Base-by-base conservation (phyloP, 2,797 vertebrate genomes). In the Poecilia velifera region DNA sequence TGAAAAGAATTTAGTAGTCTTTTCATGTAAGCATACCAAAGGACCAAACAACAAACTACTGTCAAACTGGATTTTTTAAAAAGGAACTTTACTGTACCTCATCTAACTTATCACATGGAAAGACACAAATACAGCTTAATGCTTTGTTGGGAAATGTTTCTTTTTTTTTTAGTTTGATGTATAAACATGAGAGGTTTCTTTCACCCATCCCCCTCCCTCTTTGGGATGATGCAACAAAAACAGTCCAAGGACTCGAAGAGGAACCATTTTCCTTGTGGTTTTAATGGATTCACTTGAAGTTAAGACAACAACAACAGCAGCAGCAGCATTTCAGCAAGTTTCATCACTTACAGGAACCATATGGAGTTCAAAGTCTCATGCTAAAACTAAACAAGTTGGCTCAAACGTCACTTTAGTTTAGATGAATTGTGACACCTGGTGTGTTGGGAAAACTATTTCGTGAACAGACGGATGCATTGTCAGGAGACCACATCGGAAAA, bases 281-380 rank as follows among this genome's bases (percentile, higher is more conserved):
- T 77, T 80, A 86, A 85, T 76, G 80, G 77, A 80, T 89, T 89
- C 76, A 81, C 82, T 88, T 80, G 45, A 85, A 85, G 89, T 88
- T 87, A 78, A 88, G 85, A 91, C 84, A 92, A 90, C 80, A 90
- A 81, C 53, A 92, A 92, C 84, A 89, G 83, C 81, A 66, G 10
- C 59, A 57, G n/a, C 4, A 76, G 78, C 36, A 82, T 96, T 95
- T 94, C 94, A 90, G 82, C 75, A 66, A 74, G 87, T 95, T 95
- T 93, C 94, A 92, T 96, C 95, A 96, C 85, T 51, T 77, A 82
- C 72, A 90, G 82, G 77, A 79, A 81, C 82, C 74, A 82, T 90
- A 86, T 79, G 13, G 66, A 84, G 85, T 91, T 90, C 90, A 91
- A 89, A 92, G 89, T 85, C 80, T 72, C 89, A 90, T 77, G 82